Conservation (phyloP, 2,113 vertebrate genomes). For the Ailurus styani region DNA sequence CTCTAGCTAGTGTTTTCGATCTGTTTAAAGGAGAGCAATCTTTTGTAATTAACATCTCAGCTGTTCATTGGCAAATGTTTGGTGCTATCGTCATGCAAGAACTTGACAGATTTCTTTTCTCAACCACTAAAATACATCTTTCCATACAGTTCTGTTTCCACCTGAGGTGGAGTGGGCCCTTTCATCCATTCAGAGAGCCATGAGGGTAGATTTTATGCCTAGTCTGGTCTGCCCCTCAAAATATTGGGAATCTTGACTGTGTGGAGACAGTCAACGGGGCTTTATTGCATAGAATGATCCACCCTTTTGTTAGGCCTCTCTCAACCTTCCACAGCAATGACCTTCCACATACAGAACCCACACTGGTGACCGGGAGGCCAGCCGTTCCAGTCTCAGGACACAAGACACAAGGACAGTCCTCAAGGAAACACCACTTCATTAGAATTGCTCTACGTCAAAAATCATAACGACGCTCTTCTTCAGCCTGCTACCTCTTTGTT, state of each 20-base stretch:
- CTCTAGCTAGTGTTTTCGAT: background rate
- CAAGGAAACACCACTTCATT: background rate
- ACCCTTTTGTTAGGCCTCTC: background rate
- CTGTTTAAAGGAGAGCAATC: background rate
- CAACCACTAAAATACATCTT: background rate
- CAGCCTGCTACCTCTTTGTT: background rate
- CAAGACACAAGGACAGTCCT: background rate
- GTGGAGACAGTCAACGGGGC: background rate
- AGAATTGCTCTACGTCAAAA: background rate
- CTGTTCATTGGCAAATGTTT: background rate
- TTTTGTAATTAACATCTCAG: background rate
- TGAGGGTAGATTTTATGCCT: background rate
- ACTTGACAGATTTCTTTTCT: background rate
- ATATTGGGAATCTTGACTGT: background rate
- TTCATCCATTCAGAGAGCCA: background rate
- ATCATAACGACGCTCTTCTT: background rate
- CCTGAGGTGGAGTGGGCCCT: background rate
- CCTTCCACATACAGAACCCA: background rate
- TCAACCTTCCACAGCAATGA: background rate
- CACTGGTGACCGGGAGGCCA: fast-evolving
- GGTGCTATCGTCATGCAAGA: background rate
- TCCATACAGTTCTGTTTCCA: background rate
- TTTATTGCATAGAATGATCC: background rate
- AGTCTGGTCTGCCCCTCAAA: background rate
- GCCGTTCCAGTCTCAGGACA: background rate